Evolutionary conservation across 2,113 vertebrate species (phyloP), one percentile per base, ranked within the genome.

Genomic region (Nesospiza acunhae): DNA sequence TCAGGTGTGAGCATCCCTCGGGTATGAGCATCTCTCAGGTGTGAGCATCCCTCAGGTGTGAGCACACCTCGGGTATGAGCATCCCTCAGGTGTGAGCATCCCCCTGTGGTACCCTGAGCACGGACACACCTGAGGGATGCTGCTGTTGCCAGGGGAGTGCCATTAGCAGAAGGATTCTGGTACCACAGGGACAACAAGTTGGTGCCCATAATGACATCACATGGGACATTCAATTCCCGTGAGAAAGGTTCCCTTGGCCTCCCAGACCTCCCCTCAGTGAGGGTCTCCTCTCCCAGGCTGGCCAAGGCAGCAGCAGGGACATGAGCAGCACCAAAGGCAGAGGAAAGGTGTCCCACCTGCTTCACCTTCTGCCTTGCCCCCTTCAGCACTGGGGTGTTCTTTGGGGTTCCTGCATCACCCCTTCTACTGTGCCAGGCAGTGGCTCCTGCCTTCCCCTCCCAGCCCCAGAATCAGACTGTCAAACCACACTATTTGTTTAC

Each of bases 1-100:
- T 14, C 53, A 1, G 53, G 42, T 49, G 0, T 9, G 47, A 85
- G 46, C 63, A 26, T 12, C 6, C 19, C 1, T 8, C 17, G 0
- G 39, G 49, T 73, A 0, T 16, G 21, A 84, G 59, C 44, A 10
- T 28, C 35, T 35, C 0, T 17, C 55, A 1, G 55, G 44, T 49
- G 0, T 9, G 47, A 85, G 46, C 63, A 26, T 28, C 35, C 42
- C 0, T 17, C 55, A 1, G 55, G 44, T 49, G 0, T 9, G 47
- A 85, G 46, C 63, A 26, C 12, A 7, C 23, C 1, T 13, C 17
- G 1, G 39, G 39, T 73, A 0, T 13, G 41, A 84, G 53, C 44
- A 10, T 27, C 42, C 16, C 15, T 52, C 50, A 0, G 46, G 46
- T 42, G 7, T 21, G 52, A 52, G 56, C 56, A 33, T 26, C 39